phyloP scores from a whole-genome alignment of 2,888 invertebrate genomes.

The Taenaris catops region DNA sequence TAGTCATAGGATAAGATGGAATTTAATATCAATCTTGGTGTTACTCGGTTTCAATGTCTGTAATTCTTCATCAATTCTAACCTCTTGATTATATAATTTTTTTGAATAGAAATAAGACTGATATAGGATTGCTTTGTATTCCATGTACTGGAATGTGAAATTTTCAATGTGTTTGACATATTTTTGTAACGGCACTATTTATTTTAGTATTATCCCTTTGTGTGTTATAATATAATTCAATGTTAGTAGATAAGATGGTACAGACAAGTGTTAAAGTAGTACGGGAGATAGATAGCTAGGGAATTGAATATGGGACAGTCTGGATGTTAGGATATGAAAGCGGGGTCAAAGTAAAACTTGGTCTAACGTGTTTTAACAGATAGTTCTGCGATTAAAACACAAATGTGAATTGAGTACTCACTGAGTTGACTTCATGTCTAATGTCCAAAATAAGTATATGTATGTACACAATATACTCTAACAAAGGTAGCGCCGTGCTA shows the following conservation, averaged over 20 bases:
- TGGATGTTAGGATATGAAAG: conserved; percentile 1
- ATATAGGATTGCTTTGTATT: conserved; percentile 51
- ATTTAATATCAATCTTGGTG: conserved; percentile 45
- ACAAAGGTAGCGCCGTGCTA: too few species aligned
- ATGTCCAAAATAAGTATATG: too few species aligned
- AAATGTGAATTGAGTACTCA: too few species aligned
- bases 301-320: conserved; percentile 14
- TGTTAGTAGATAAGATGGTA: conserved; percentile 21
- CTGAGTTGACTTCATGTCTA: too few species aligned
- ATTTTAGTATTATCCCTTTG: conserved; percentile 38
- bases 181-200: conserved; percentile 56
- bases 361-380: neutral
- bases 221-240: conserved; percentile 35
- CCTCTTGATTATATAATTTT: conserved; percentile 32
- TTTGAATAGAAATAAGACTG: conserved; percentile 73
- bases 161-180: conserved; percentile 21
- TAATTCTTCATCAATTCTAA: conserved; percentile 16
- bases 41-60: conserved; percentile 39
- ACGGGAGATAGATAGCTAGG: conserved; percentile 20
- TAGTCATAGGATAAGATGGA: conserved; percentile 56
- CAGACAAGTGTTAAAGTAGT: conserved; percentile 11
- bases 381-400: too few species aligned
- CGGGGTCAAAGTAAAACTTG: conserved; percentile 5
- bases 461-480: too few species aligned
- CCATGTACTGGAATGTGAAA: conserved; percentile 10